Evolutionary conservation across 2,797 vertebrate species (phyloP), one percentile per base, ranked within the genome.

Genomic region (Anabacerthia variegaticeps): DNA sequence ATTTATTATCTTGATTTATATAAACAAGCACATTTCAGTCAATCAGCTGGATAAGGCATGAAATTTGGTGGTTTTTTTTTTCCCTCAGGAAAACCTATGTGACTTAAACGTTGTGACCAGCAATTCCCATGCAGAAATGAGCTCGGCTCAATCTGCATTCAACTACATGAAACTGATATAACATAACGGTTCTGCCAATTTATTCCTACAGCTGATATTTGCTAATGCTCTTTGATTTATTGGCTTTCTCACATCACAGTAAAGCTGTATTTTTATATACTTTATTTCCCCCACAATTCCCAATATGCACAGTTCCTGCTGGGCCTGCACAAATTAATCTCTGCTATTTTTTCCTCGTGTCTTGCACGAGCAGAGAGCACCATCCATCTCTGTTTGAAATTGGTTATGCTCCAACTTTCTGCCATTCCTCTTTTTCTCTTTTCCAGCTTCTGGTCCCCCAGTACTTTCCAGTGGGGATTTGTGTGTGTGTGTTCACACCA

Each of bases 191-290:
- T 82, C 56, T 82, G 67, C 65, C 75, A 85, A 71, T 92, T 83
- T 91, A 82, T 92, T 94, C 90, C 46, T 80, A 67, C 68, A 72
- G 88, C 84, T 93, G 88, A 89, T 95, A 91, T 83, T 94, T 96
- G 54, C 87, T 95, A 91, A 95, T 89, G 67, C 26, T 14, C 55
- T 88, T 92, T 93, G 85, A 92, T 92, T 92, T 95, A 95, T 94
- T 75, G 43, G 28, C 85, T 79, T 91, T 81, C 74, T 82, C 8
- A n/a, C 48, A 76, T 67, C 82, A 63, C 84, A 93, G 37, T 32
- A 91, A 83, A 91, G 52, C 72, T 83, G 34, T 88, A 54, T 77
- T 94, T 85, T 83, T 73, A 56, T 75, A 65, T 72, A 36, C 62
- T 93, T 95, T 96, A 92, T 93, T 93, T 95, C 77, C 80, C 72